Conservation (phyloP, 2,888 invertebrate genomes). For the Ornithoptera alexandrae region DNA sequence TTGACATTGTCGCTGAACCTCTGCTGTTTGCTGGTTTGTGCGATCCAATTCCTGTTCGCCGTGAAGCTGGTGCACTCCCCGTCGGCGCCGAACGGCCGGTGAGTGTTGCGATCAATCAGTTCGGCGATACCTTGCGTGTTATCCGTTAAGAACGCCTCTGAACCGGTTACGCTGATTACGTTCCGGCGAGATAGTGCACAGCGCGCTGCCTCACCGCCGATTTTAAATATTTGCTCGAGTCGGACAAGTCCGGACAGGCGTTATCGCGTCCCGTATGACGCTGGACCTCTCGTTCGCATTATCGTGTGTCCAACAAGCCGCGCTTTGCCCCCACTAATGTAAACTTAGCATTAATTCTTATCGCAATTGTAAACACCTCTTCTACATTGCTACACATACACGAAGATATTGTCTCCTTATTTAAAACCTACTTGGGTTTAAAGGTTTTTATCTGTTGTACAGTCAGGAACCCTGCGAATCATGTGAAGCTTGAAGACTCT, state of each 20-base stretch:
- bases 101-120: conserved; percentile 57
- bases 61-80: conserved; percentile 94
- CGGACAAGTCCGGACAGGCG: conserved; percentile 41
- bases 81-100: conserved; percentile 87
- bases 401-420: conserved; percentile 12
- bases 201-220: conserved; percentile 37
- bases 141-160: conserved; percentile 58
- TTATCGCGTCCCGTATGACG: conserved; percentile 24
- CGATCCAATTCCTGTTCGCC: conserved; percentile 95
- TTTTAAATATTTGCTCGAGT: conserved; percentile 56
- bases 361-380: conserved; percentile 5
- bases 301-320: neutral
- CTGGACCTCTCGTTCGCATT: conserved; percentile 24
- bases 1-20: conserved; percentile 92
- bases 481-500: neutral
- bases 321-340: neutral
- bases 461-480: neutral
- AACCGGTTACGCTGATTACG: conserved; percentile 58
- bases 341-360: conserved; percentile 11
- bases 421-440: too few relatives aligned
- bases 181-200: conserved; percentile 38
- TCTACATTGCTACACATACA: neutral
- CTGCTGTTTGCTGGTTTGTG: conserved; percentile 95
- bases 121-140: conserved; percentile 37
- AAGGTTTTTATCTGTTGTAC: neutral